Evolutionary conservation across 1,140 invertebrate species (phyloP), one percentile per base, ranked within the genome.

Genomic region (Oryzaephilus surinamensis): DNA sequence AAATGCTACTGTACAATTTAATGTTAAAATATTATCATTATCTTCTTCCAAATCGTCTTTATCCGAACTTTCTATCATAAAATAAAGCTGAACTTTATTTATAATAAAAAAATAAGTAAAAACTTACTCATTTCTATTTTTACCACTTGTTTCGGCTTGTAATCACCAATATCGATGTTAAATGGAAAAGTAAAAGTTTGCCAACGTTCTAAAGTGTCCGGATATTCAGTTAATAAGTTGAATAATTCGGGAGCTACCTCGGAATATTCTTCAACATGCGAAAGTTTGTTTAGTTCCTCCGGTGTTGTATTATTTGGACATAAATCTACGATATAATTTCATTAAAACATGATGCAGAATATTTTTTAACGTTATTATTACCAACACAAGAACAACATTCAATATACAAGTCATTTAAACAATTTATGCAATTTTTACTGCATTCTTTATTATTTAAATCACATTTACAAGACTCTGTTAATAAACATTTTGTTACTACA

Each of bases 311-410:
- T 76, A 56, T 87, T 84, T 1, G 88, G 87, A 64, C 91, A 96
- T 57, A 94, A 75, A 57, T 91, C 84, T 87, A 55, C 12, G 68
- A 63, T 41, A 50, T 40, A 52, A 43, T 18, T 15, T 26, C 28
- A 4, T 18, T 10, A 15, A 29, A 35, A 28, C 2, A 10, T 21
- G 10, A 21, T 37, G 31, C 11, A 32, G 38, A 28, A 32, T 23
- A 6, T 24, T 17, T 32, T 17, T 17, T 13, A 7, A 4, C 36
- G 38, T 18, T n/a, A n/a, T n/a, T n/a, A 63, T 81, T 77, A 91
- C 87, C 88, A 50, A 96, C 85, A 72, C 92, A 97, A 28, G 87
- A 91, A 58, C 93, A 97, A 63, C 93, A 96, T 62, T 96, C 89
- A 45, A 77, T 80, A 58, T 91, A 96, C 5, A 94, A 66, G 50